Percentiles rank a stretch among this genome's conserved stretches.
Conservation (phyloP, 2,113 vertebrate genomes). For the Merops nubicus region DNA sequence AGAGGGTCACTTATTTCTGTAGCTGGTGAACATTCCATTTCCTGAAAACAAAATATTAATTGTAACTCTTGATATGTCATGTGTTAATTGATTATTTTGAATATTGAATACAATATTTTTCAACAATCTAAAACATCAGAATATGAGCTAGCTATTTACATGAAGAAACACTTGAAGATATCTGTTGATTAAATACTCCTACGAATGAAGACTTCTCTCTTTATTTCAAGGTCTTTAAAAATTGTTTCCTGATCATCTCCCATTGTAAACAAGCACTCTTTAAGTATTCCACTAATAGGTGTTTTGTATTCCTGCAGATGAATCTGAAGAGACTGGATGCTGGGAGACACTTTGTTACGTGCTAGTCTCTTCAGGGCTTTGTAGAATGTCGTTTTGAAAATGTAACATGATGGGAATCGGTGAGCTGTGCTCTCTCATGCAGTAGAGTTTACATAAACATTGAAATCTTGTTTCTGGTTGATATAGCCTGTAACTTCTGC, state of each 20-base stretch:
- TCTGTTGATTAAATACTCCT: neutral
- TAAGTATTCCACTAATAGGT: neutral
- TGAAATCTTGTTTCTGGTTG: slow-evolving; percentile 21
- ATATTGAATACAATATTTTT: neutral
- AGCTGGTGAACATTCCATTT: neutral
- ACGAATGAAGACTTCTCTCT: neutral
- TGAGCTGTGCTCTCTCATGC: slow-evolving; percentile 31
- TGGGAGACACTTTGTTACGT: neutral
- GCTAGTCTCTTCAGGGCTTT: slow-evolving; percentile 22
- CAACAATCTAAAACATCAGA: neutral
- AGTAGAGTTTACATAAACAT: slow-evolving; percentile 43
- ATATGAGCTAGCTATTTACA: neutral
- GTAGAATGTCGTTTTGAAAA: slow-evolving; percentile 48
- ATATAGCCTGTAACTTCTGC: neutral
- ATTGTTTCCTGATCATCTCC: neutral
- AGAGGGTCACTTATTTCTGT: neutral
- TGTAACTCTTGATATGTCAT: neutral
- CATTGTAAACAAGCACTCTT: neutral
- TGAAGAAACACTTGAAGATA: neutral
- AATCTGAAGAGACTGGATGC: neutral
- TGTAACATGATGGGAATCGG: slow-evolving; percentile 26
- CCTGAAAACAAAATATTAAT: neutral
- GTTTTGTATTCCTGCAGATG: neutral
- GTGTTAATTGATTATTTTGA: neutral
- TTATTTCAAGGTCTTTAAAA: neutral